These are phyloP conservation scores for Ceryle rudis DNA, from an alignment of 2,797 vertebrate species.

Conservation along the genomic window DNA sequence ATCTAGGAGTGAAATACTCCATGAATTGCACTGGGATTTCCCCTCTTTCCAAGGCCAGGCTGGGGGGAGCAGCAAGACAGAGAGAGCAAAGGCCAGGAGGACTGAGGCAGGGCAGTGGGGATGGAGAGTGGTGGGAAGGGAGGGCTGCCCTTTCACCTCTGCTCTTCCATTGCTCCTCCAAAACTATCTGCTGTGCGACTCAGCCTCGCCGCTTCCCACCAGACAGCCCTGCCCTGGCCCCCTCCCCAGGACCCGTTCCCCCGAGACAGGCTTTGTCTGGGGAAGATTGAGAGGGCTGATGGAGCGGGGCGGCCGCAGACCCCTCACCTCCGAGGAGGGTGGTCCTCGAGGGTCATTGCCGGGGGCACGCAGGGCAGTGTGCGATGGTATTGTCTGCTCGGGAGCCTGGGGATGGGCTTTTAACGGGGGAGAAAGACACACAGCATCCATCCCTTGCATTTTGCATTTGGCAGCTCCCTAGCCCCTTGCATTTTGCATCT, in stretches of 20 bases:
- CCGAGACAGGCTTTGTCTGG: constrained; percentile 17
- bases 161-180: background rate
- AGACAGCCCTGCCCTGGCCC: background rate
- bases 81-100: constrained; percentile 7
- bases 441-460: background rate
- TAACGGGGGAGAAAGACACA: background rate
- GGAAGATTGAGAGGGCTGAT: constrained; percentile 34
- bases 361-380: background rate
- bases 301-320: background rate
- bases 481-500: background rate
- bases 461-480: accelerated
- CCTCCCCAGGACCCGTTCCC: background rate
- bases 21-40: background rate
- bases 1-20: background rate
- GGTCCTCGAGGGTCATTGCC: constrained; percentile 2
- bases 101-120: background rate
- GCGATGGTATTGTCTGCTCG: background rate
- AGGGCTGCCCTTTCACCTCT: constrained; percentile 34
- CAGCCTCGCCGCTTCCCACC: background rate
- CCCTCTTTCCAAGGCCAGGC: background rate
- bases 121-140: background rate
- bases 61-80: background rate
- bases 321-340: background rate
- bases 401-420: background rate
- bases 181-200: background rate